Conservation (phyloP, 2,888 invertebrate genomes). For the Punctoribates punctum region DNA sequence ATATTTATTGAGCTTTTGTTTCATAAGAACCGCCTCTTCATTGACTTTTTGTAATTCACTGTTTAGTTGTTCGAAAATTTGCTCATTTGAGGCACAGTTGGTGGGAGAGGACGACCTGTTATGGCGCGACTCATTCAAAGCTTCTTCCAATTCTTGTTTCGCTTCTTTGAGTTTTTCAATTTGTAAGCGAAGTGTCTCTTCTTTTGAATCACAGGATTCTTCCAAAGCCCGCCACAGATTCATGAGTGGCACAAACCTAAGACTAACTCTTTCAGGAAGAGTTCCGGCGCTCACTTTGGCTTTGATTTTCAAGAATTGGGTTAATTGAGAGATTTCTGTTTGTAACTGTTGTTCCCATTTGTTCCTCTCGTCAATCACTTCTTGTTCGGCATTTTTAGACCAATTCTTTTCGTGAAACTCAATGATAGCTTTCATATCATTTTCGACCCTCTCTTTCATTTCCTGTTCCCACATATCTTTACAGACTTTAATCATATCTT, state of each 20-base stretch:
- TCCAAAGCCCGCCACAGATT: slow-evolving; percentile 21
- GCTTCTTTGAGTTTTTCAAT: slow-evolving; percentile 12
- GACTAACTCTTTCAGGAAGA: background rate
- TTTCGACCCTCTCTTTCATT: slow-evolving; percentile 11
- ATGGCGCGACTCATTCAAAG: background rate
- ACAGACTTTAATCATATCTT: slow-evolving; percentile 27
- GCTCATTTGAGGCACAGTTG: background rate
- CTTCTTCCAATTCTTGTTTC: slow-evolving; percentile 26
- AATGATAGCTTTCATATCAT: slow-evolving; percentile 7
- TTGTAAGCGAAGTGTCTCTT: background rate
- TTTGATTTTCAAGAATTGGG: background rate
- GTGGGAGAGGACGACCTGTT: background rate
- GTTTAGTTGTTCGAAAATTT: background rate
- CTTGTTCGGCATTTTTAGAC: slow-evolving; percentile 26
- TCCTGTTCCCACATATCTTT: slow-evolving; percentile 31
- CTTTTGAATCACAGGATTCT: background rate
- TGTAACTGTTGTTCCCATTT: slow-evolving; percentile 17
- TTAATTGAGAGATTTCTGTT: slow-evolving; percentile 16
- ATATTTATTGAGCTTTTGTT: slow-evolving; percentile 20
- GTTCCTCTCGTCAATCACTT: background rate
- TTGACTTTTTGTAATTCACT: slow-evolving; percentile 18
- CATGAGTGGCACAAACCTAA: slow-evolving; percentile 2
- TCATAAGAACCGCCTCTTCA: slow-evolving; percentile 14
- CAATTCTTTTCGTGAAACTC: background rate
- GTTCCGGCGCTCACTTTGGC: slow-evolving; percentile 8